Conservation (phyloP, 2,888 invertebrate species). For the Hedychridium roseum region DNA sequence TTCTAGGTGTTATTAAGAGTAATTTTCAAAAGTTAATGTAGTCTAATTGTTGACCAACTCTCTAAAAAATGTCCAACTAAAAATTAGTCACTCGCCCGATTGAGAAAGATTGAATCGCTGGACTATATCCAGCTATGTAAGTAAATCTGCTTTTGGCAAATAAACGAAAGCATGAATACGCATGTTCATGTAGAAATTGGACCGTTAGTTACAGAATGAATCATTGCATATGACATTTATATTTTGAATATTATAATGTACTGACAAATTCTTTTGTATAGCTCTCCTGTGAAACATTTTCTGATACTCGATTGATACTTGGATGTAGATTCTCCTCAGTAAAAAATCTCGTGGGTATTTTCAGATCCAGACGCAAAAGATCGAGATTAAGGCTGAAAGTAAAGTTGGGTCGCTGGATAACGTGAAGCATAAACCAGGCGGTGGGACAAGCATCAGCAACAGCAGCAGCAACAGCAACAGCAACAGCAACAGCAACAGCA, state of each 20-base stretch:
- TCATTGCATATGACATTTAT: not conserved
- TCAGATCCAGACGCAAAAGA: slow-evolving; percentile 89
- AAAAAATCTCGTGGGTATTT: slow-evolving; percentile 42
- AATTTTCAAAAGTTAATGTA: too few relatives aligned
- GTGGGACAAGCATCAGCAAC: too few relatives aligned
- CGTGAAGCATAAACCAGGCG: slow-evolving; percentile 90
- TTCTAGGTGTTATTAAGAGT: too few relatives aligned
- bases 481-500: too few relatives aligned
- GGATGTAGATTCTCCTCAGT: not conserved
- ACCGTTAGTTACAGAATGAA: too few relatives aligned
- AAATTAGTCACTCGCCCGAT: too few relatives aligned
- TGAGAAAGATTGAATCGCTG: slow-evolving; percentile 1
- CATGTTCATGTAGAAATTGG: too few relatives aligned
- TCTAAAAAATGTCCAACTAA: too few relatives aligned
- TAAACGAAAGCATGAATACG: slow-evolving; percentile 30
- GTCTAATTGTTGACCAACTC: too few relatives aligned
- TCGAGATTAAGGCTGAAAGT: slow-evolving; percentile 92
- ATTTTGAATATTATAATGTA: not conserved
- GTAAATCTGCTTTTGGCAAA: slow-evolving; percentile 14
- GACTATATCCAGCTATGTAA: slow-evolving; percentile 24
- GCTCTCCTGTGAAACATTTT: not conserved
- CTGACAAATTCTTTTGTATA: not conserved
- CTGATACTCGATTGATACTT: not conserved
- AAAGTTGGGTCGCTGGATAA: slow-evolving; percentile 92
- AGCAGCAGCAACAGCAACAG: too few relatives aligned